These are phyloP conservation scores for Gadopsis bispinosus DNA, from an alignment of 2,797 vertebrate genomes.

Conservation along the genomic window DNA sequence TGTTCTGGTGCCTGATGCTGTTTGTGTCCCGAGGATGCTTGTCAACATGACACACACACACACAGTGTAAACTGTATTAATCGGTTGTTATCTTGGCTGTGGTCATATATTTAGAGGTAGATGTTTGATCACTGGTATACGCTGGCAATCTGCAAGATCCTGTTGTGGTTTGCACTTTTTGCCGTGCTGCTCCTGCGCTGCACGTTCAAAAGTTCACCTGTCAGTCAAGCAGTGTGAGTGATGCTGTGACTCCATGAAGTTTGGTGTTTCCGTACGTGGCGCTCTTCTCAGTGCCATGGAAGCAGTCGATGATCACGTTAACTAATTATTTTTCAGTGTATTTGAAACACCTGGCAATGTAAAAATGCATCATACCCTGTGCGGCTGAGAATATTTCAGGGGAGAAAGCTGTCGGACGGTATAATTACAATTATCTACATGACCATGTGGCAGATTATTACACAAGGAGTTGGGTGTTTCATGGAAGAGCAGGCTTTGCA, in stretches of 20 bases:
- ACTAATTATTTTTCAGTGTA: neutral
- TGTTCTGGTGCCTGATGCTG: conserved; percentile 7
- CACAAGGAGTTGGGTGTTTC: neutral
- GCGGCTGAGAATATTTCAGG: conserved; percentile 13
- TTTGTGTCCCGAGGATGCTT: conserved; percentile 5
- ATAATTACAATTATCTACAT: neutral
- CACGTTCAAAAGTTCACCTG: neutral
- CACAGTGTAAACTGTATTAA: neutral
- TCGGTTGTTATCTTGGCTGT: neutral
- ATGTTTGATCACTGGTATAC: neutral
- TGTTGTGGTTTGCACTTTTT: neutral
- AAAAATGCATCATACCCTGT: neutral
- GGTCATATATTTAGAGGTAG: neutral
- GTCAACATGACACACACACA: conserved; percentile 11
- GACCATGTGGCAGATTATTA: neutral
- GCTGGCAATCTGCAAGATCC: neutral
- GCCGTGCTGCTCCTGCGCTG: neutral
- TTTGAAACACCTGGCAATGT: conserved; percentile 4
- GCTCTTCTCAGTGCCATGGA: neutral
- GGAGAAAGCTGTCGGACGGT: neutral
- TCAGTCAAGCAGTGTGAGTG: neutral
- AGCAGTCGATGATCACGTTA: neutral
- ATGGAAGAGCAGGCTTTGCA: neutral
- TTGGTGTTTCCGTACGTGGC: conserved; percentile 4
- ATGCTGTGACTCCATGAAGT: conserved; percentile 2